These are phyloP conservation scores for Philypnodon macrostomus DNA, from an alignment of 2,797 vertebrate species.

Conservation along the genomic window DNA sequence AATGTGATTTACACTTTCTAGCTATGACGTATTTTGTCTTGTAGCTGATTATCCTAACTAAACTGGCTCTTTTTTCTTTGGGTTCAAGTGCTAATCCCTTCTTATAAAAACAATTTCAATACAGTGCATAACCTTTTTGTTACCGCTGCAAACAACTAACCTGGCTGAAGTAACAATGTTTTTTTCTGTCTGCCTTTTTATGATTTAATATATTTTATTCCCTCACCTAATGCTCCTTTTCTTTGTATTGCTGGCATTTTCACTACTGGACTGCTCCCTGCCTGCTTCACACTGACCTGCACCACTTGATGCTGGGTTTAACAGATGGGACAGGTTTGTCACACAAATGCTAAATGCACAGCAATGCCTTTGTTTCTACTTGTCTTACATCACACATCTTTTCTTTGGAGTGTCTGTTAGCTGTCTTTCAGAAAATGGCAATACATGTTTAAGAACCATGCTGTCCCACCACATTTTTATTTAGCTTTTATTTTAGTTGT, in stretches of 20 bases:
- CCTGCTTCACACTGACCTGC: conserved; percentile 57
- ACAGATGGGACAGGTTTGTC: conserved; percentile 85
- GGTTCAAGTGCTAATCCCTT: conserved; percentile 3
- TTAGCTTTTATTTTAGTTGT: too few species aligned
- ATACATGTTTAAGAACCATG: too few species aligned
- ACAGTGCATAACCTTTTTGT: too few species aligned
- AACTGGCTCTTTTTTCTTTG: too few species aligned
- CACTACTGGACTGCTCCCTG: conserved; percentile 64
- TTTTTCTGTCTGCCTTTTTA: conserved; percentile 11
- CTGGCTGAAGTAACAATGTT: conserved; percentile 8
- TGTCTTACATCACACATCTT: conserved; percentile 4
- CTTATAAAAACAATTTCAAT: too few species aligned
- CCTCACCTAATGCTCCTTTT: conserved; percentile 72
- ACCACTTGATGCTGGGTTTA: conserved; percentile 72
- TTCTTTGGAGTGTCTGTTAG: conserved; percentile 15
- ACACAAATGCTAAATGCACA: conserved; percentile 45
- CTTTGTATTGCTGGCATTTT: conserved; percentile 59
- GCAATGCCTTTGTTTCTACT: conserved; percentile 29
- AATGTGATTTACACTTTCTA: background rate
- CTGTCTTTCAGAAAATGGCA: background rate
- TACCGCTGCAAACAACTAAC: conserved; percentile 12
- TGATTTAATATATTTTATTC: conserved; percentile 20
- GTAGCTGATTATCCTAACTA: too few species aligned
- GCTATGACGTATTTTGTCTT: too few species aligned
- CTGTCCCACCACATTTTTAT: too few species aligned